These are phyloP conservation scores for Mormyrus proboscirostris DNA, from an alignment of 2,797 vertebrate species.

Conservation along the genomic window DNA sequence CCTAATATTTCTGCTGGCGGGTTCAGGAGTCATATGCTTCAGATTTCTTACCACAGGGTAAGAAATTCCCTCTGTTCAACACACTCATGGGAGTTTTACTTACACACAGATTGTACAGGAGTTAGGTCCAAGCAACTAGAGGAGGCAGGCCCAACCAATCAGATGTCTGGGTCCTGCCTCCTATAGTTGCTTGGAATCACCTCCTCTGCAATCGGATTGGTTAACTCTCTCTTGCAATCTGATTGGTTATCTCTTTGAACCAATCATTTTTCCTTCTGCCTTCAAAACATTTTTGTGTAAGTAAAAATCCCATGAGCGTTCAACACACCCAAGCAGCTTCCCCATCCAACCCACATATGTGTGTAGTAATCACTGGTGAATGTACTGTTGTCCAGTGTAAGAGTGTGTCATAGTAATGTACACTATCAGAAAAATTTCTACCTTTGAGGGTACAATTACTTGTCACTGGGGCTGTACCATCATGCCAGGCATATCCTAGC, in stretches of 20 bases:
- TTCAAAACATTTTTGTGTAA: neutral
- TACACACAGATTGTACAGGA: neutral
- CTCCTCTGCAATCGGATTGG: neutral
- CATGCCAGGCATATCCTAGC: neutral
- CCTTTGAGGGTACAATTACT: neutral
- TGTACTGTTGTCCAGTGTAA: neutral
- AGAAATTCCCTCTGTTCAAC: slow-evolving; percentile 29
- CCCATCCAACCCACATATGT: neutral
- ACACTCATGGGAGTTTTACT: neutral
- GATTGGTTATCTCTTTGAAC: neutral
- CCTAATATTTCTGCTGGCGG: slow-evolving; percentile 60
- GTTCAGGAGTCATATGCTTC: slow-evolving; percentile 53
- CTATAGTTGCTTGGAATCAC: neutral
- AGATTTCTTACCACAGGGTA: slow-evolving; percentile 72
- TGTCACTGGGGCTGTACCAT: neutral
- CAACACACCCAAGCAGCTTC: neutral
- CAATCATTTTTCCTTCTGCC: neutral
- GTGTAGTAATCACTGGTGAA: neutral
- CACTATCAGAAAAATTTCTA: neutral
- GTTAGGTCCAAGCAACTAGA: neutral
- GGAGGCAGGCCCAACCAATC: neutral
- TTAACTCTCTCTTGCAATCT: neutral
- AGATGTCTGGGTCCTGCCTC: neutral
- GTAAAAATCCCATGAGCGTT: neutral
- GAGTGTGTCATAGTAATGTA: neutral